Evolutionary conservation across 2,797 vertebrate species (phyloP).

Genomic region (Danio albolineatus): DNA sequence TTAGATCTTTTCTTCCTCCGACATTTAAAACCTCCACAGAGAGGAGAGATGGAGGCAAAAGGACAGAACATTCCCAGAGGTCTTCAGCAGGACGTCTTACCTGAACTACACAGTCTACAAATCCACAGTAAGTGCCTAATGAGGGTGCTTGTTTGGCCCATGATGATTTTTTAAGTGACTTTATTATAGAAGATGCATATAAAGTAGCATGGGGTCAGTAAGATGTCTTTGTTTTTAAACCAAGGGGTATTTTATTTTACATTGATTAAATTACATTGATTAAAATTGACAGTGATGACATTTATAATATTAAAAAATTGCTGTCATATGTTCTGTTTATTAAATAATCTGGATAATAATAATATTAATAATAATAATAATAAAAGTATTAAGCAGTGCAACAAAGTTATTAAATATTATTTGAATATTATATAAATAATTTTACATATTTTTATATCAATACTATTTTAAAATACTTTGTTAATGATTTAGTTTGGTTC

Average conservation of each 20-base stretch:
- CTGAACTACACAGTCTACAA: not conserved
- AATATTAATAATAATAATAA: too few relatives aligned
- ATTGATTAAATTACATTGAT: not conserved
- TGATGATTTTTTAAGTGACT: not conserved
- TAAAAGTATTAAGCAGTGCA: too few relatives aligned
- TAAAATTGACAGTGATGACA: not conserved
- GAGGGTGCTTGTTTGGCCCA: not conserved
- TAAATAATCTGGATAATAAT: too few relatives aligned
- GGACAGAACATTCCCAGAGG: not conserved
- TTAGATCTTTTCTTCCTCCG: constrained; percentile 18
- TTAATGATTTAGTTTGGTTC: too few relatives aligned
- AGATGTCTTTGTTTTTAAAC: not conserved
- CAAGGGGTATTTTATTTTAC: not conserved
- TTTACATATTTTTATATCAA: too few relatives aligned
- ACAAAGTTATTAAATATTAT: too few relatives aligned
- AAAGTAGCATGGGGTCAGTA: not conserved
- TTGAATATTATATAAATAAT: too few relatives aligned
- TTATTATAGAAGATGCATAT: not conserved
- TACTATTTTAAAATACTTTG: too few relatives aligned
- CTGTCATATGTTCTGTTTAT: too few relatives aligned
- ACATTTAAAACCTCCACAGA: constrained; percentile 21
- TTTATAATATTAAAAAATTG: not conserved
- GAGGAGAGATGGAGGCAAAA: not conserved
- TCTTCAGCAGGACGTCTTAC: constrained; percentile 1
- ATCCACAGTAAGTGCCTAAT: not conserved